Evolutionary conservation across 2,113 vertebrate species (phyloP).

Genomic region (Haplotaxodon microlepis): DNA sequence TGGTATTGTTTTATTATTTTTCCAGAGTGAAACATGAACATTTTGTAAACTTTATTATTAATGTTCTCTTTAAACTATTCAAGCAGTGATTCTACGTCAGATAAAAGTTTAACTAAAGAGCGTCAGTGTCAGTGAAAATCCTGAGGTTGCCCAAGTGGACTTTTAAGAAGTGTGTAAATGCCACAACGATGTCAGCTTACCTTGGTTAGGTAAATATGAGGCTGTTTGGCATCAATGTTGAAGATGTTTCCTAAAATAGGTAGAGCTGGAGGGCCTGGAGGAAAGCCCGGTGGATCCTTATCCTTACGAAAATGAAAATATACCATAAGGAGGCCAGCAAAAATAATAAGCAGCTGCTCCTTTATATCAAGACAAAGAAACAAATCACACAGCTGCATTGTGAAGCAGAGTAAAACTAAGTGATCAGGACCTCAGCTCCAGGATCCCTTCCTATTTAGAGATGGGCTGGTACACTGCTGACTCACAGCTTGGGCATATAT

Average conservation of each 20-base stretch:
- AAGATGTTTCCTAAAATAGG: slow-evolving; percentile 75
- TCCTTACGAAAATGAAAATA: slow-evolving; percentile 56
- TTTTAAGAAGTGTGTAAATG: background rate
- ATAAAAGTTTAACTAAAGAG: background rate
- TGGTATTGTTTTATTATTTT: background rate
- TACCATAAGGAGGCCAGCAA: slow-evolving; percentile 48
- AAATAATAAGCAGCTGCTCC: slow-evolving; percentile 52
- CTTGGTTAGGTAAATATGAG: slow-evolving; percentile 71
- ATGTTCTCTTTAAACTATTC: background rate
- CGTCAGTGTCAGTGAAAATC: background rate
- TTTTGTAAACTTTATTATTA: background rate
- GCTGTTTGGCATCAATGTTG: slow-evolving; percentile 55
- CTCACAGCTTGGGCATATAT: background rate
- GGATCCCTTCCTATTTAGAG: background rate
- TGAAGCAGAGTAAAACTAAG: background rate
- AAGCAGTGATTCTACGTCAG: background rate
- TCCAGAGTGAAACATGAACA: background rate
- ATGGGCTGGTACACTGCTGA: slow-evolving; percentile 23
- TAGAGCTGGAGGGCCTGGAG: slow-evolving; percentile 68
- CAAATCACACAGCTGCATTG: slow-evolving; percentile 43
- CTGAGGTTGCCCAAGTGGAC: background rate
- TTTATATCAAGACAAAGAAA: slow-evolving; percentile 37
- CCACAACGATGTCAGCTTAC: slow-evolving; percentile 30
- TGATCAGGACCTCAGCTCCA: background rate
- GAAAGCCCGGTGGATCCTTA: slow-evolving; percentile 67